Conservation (phyloP, 2,888 invertebrate genomes). For the Chymomyza amoena region DNA sequence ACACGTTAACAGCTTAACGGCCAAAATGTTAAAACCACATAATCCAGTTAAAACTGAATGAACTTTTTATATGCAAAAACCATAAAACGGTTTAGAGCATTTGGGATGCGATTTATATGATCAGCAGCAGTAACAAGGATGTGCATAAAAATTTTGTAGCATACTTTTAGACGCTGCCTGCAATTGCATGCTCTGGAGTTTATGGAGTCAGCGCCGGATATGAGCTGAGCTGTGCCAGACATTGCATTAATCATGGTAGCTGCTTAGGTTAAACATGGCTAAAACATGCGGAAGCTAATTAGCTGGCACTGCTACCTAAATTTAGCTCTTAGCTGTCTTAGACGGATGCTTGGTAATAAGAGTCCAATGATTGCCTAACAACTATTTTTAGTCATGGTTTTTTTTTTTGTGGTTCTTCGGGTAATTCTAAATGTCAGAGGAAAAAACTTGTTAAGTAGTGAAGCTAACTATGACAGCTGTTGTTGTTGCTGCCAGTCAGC, state of each 20-base stretch:
- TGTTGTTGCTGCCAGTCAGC: neutral
- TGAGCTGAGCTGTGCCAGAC: neutral
- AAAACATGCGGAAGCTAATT: slow-evolving; percentile 33
- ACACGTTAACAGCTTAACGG: neutral
- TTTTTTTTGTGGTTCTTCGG: neutral
- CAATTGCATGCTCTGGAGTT: neutral
- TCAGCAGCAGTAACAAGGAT: neutral
- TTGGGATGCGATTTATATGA: neutral
- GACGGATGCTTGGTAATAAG: neutral
- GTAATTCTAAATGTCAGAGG: neutral
- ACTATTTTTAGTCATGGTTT: slow-evolving; percentile 12
- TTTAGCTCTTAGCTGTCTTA: neutral
- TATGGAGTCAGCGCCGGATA: neutral
- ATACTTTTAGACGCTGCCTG: slow-evolving; percentile 12
- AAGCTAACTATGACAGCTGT: neutral
- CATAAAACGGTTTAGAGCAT: neutral
- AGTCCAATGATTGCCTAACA: neutral
- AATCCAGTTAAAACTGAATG: neutral
- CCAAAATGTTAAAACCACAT: neutral
- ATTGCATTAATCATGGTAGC: neutral
- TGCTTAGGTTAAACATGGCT: slow-evolving; percentile 6
- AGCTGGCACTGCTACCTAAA: neutral
- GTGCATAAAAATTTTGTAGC: slow-evolving; percentile 4
- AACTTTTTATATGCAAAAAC: neutral
- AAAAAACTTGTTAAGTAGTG: neutral